phyloP scores from a whole-genome alignment of 2,888 invertebrate species.

The Exocentrus adspersus region DNA sequence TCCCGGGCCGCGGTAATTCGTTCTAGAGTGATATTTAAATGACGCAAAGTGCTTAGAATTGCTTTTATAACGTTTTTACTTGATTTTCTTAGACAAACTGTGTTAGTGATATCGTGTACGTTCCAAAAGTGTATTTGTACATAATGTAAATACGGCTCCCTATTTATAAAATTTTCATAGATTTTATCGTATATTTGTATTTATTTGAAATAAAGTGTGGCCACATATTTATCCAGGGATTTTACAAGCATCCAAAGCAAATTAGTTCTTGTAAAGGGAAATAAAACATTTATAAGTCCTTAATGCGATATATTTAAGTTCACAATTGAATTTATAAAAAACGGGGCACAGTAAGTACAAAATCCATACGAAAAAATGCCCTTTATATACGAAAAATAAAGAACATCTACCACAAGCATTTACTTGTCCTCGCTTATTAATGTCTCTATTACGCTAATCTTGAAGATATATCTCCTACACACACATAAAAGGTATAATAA shows the following conservation, averaged over 20 bases:
- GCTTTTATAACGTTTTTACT: background rate
- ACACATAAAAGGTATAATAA: background rate
- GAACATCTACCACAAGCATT: slow-evolving; percentile 20
- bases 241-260: background rate
- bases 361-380: background rate
- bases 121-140: slow-evolving; percentile 29
- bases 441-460: background rate
- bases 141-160: slow-evolving; percentile 30
- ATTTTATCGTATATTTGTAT: slow-evolving; percentile 26
- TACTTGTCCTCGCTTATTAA: no score
- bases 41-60: background rate
- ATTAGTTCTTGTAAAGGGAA: background rate
- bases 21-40: background rate
- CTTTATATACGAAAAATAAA: slow-evolving; percentile 21
- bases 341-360: slow-evolving; percentile 17
- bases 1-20: background rate
- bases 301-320: slow-evolving; percentile 22
- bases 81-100: background rate
- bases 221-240: background rate
- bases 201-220: slow-evolving; percentile 21
- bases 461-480: slow-evolving; percentile 1
- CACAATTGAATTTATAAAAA: slow-evolving; percentile 16
- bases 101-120: slow-evolving; percentile 24
- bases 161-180: slow-evolving; percentile 25
- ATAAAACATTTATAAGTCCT: slow-evolving; percentile 5